phyloP scores from a whole-genome alignment of 2,888 invertebrate species.

The Prionchulus punctatus region DNA sequence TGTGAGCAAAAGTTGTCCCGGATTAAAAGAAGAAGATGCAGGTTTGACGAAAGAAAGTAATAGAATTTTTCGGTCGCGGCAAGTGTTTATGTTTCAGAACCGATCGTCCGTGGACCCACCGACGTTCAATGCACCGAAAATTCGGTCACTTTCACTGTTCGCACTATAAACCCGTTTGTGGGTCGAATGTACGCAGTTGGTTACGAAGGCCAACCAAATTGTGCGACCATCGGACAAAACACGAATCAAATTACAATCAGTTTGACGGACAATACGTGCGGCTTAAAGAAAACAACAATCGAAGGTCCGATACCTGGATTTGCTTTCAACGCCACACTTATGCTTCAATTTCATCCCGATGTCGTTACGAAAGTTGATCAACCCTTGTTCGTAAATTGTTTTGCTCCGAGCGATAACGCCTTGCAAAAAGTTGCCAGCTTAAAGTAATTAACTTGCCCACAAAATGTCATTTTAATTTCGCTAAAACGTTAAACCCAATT shows the following conservation, averaged over 20 bases:
- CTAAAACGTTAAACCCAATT: constrained; percentile 16
- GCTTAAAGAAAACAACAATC: not conserved
- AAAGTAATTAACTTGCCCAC: constrained; percentile 17
- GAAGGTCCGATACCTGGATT: constrained; percentile 16
- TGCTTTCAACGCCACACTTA: constrained; percentile 23
- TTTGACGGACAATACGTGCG: not conserved
- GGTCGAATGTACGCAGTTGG: constrained; percentile 25
- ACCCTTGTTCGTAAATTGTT: constrained; percentile 22
- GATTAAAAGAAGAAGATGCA: constrained; percentile 14
- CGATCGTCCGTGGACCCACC: constrained; percentile 24
- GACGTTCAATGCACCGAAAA: constrained; percentile 23
- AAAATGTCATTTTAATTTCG: constrained; percentile 17
- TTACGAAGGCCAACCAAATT: constrained; percentile 21
- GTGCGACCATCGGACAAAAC: constrained; percentile 10
- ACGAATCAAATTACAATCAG: not conserved
- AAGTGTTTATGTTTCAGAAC: constrained; percentile 16
- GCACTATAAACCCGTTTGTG: constrained; percentile 24
- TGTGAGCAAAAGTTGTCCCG: constrained; percentile 26
- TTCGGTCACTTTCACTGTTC: constrained; percentile 22
- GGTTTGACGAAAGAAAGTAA: not conserved
- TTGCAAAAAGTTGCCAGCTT: not conserved
- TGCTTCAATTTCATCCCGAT: constrained; percentile 28
- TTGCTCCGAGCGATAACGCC: constrained; percentile 17
- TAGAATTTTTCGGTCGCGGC: not conserved
- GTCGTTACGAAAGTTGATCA: constrained; percentile 25